Evolutionary conservation across 2,113 vertebrate species (phyloP).

Genomic region (Thryonomys swinderianus): DNA sequence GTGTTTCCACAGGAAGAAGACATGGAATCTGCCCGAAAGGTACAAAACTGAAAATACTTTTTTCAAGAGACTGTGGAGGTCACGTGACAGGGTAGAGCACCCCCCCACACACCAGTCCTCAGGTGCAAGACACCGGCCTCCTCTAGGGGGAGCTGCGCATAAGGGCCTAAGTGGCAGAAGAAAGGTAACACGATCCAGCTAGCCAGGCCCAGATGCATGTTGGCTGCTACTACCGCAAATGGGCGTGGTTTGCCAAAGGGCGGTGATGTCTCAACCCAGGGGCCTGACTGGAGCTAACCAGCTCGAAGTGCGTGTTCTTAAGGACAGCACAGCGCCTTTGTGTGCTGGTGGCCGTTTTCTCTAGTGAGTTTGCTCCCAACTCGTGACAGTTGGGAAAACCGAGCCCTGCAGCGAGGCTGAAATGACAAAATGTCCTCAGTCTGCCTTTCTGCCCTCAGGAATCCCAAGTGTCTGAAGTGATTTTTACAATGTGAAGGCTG

Average conservation of each 20-base stretch:
- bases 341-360: neutral
- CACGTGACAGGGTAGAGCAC: neutral
- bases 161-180: neutral
- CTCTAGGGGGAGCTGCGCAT: neutral
- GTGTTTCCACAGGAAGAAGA: neutral
- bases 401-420: neutral
- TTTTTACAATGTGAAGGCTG: neutral
- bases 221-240: neutral
- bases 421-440: constrained; percentile 15
- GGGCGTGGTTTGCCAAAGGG: neutral
- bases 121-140: neutral
- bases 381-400: neutral
- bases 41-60: neutral
- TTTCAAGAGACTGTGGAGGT: neutral
- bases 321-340: neutral
- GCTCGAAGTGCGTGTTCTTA: neutral
- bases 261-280: neutral
- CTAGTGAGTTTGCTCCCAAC: neutral
- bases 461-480: neutral
- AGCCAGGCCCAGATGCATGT: neutral
- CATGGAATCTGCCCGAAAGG: neutral
- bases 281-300: neutral
- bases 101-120: fast-evolving
- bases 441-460: neutral
- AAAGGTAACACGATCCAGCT: neutral